A percentile compares a stretch with the other conserved stretches of the same genome.
phyloP scores from a whole-genome alignment of 2,113 vertebrate species.

The Paramormyrops kingsleyae region DNA sequence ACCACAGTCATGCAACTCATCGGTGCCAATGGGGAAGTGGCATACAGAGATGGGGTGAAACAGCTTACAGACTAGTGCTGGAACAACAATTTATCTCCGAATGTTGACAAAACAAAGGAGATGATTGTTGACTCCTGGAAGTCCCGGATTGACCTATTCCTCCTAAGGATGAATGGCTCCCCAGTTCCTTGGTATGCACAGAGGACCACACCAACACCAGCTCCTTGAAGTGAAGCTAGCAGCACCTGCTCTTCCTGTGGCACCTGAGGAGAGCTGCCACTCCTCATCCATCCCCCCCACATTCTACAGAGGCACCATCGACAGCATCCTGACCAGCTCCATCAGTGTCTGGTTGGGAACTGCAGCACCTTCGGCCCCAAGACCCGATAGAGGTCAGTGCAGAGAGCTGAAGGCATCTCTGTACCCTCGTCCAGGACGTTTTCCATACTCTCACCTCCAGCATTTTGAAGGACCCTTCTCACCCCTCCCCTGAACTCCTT shows the following conservation, averaged over 20 bases:
- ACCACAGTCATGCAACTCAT: background rate
- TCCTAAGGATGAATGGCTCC: too few species aligned
- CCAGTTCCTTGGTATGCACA: background rate
- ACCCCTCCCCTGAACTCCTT: too few species aligned
- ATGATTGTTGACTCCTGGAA: background rate
- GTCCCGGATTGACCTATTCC: background rate
- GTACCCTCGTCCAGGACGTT: too few species aligned
- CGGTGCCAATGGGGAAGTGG: background rate
- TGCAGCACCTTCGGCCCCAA: too few species aligned
- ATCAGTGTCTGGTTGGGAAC: too few species aligned
- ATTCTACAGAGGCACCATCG: too few species aligned
- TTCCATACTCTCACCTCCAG: too few species aligned
- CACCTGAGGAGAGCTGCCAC: background rate
- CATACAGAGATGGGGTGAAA: background rate
- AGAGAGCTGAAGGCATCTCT: too few species aligned
- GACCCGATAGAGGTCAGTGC: too few species aligned
- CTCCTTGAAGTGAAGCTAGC: background rate
- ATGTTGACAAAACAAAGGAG: background rate
- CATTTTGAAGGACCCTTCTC: too few species aligned
- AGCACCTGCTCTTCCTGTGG: background rate
- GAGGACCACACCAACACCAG: background rate
- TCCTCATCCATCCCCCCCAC: too few species aligned
- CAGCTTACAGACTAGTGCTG: background rate
- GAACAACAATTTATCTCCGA: background rate
- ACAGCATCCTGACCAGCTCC: too few species aligned